phyloP scores from a whole-genome alignment of 2,888 invertebrate species.

The Aleiodes leptofemur region DNA sequence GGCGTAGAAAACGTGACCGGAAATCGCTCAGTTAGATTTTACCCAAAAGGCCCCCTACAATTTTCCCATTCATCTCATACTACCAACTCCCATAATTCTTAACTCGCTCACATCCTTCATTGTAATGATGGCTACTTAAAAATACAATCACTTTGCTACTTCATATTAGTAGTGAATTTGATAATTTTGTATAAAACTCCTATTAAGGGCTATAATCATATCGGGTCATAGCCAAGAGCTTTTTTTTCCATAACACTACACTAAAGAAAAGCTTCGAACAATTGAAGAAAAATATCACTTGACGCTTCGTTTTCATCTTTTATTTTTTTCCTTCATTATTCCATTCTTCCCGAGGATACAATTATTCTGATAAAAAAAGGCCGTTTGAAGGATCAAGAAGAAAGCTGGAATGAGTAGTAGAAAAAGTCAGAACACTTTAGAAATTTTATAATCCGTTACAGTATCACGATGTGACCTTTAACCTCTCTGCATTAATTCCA shows the following conservation, averaged over 20 bases:
- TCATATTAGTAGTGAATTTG: background rate
- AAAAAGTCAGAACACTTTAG: too few relatives aligned
- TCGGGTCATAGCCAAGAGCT: slow-evolving; percentile 4
- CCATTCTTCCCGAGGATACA: slow-evolving; percentile 8
- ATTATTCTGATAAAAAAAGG: slow-evolving; percentile 23
- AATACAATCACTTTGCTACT: background rate
- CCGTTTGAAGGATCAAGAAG: background rate
- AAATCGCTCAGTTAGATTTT: slow-evolving; percentile 23
- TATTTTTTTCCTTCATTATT: background rate
- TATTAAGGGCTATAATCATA: slow-evolving; percentile 20
- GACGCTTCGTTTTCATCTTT: background rate
- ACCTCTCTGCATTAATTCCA: slow-evolving; percentile 5
- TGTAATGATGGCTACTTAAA: slow-evolving; percentile 2
- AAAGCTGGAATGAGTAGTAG: background rate
- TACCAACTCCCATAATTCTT: too few relatives aligned
- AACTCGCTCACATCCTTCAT: background rate
- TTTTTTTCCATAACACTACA: background rate
- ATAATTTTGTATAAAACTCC: slow-evolving; percentile 23
- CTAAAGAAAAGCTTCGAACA: background rate
- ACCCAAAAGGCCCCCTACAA: slow-evolving; percentile 7
- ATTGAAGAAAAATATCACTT: slow-evolving; percentile 10
- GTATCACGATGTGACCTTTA: slow-evolving; percentile 29
- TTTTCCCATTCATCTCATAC: background rate
- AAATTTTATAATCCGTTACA: slow-evolving; percentile 23
- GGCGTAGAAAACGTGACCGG: slow-evolving; percentile 29